Base-by-base conservation (phyloP, 2,113 vertebrate genomes). In the Dinomys branickii region DNA sequence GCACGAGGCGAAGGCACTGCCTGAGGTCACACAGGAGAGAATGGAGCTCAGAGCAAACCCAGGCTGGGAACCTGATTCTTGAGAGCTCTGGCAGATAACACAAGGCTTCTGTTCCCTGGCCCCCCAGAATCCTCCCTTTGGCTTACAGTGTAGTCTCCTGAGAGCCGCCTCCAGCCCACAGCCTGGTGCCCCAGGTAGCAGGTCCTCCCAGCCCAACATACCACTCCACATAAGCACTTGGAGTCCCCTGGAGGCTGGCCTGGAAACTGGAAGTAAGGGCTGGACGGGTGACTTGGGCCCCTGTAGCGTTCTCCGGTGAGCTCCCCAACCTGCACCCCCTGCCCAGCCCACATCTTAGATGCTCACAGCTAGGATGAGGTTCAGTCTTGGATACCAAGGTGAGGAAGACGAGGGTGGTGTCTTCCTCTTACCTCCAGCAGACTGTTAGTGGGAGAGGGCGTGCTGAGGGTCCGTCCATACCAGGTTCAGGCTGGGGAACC, bases 361-460 rank as follows among this genome's bases (percentile, higher is more conserved):
- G 35, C 8, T 41, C 67, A 24, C 35, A 54, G 54, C n/a, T 17
- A 44, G 65, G 63, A 52, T 33, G 44, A 50, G 44, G 67, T 44
- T 73, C 71, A 13, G 30, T 58, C 84, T 80, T 3, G 0, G 41
- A 35, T 22, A 47, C 38, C 38, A n/a, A 50, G 85, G 38, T 22
- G 52, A 38, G 30, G 13, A 61, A 24, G 26, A 61, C 12, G 30
- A 26, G 30, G 54, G 3, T 20, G 5, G n/a, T 7, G 11, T 17
- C 50, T 65, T 44, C 28, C n/a, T 65, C 56, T 52, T 13, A 71
- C 44, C 17, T 28, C 52, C 47, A 22, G 50, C 1, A 0, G 38
- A 30, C 54, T 6, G 0, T 19, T 3, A 56, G 61, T 6, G 3
- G 44, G 35, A 83, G 38, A 52, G 0, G 0, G 19, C 3, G 3